A percentile compares a stretch with the other conserved stretches of the same genome.
phyloP scores from a whole-genome alignment of 2,888 invertebrate genomes.

The Itoplectis maculator region DNA sequence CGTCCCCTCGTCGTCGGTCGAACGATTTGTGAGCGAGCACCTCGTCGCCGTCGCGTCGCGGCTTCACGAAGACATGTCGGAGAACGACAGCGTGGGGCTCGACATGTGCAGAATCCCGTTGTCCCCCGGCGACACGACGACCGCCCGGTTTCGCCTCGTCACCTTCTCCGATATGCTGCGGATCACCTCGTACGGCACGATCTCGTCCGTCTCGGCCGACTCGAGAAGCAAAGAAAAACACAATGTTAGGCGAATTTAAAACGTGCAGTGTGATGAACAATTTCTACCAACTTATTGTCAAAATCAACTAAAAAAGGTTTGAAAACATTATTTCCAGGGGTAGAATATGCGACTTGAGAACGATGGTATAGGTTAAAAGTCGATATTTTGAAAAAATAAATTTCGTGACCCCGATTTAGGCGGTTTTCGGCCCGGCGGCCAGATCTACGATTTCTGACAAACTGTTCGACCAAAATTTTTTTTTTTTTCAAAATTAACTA shows the following conservation, averaged over 20 bases:
- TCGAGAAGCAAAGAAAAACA: slow-evolving; percentile 58
- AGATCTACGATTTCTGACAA: too few species aligned
- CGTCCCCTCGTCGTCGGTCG: slow-evolving; percentile 19
- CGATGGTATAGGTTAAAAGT: too few species aligned
- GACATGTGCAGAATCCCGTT: slow-evolving; percentile 70
- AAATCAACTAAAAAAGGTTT: too few species aligned
- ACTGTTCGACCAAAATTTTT: too few species aligned
- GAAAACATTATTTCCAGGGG: too few species aligned
- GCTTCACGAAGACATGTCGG: slow-evolving; percentile 75
- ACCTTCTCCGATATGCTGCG: slow-evolving; percentile 75
- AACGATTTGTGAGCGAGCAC: slow-evolving; percentile 1
- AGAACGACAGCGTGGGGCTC: slow-evolving; percentile 74
- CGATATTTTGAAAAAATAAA: too few species aligned
- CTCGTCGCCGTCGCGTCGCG: slow-evolving; percentile 19
- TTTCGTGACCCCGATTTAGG: too few species aligned
- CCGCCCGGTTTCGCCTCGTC: slow-evolving; percentile 58
- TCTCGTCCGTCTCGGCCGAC: slow-evolving; percentile 72
- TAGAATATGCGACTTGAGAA: too few species aligned
- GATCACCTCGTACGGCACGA: slow-evolving; percentile 71
- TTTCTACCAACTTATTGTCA: too few species aligned
- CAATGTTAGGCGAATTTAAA: slow-evolving; percentile 21
- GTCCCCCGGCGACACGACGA: slow-evolving; percentile 64
- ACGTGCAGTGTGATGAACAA: not conserved
- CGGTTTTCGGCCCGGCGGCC: too few species aligned
- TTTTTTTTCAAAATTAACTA: too few species aligned